Evolutionary conservation across 1,140 invertebrate genomes (phyloP).

Genomic region (Tachypleus tridentatus): DNA sequence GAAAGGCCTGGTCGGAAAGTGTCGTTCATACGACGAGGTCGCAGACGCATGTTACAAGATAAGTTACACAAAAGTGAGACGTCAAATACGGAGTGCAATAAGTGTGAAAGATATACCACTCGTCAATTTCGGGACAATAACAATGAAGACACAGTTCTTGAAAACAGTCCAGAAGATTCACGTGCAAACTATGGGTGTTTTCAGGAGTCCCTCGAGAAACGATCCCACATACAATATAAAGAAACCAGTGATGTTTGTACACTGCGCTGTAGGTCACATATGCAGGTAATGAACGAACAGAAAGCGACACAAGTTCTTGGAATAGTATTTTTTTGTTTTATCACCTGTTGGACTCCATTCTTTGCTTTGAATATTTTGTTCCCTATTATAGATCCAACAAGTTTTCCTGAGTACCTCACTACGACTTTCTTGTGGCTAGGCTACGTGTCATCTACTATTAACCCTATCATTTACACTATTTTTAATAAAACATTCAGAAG

Average conservation of each 20-base stretch:
- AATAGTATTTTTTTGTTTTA: slow-evolving; percentile 86
- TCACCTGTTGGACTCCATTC: slow-evolving; percentile 85
- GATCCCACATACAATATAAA: too few species aligned
- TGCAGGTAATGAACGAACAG: slow-evolving; percentile 48
- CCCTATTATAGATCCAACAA: slow-evolving; percentile 38
- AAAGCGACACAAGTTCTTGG: slow-evolving; percentile 87
- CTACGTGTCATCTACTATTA: slow-evolving; percentile 84
- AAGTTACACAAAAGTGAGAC: too few species aligned
- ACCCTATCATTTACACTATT: slow-evolving; percentile 60
- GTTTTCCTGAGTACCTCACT: slow-evolving; percentile 69
- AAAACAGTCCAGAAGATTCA: too few species aligned
- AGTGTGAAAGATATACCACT: too few species aligned
- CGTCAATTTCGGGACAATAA: too few species aligned
- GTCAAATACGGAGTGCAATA: too few species aligned
- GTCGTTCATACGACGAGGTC: slow-evolving; percentile 41
- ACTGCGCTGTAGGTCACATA: too few species aligned
- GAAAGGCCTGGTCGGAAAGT: slow-evolving; percentile 14
- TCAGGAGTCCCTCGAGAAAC: too few species aligned
- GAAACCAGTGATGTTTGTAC: too few species aligned
- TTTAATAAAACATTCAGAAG: slow-evolving; percentile 87
- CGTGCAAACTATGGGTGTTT: too few species aligned
- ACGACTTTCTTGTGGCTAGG: slow-evolving; percentile 57
- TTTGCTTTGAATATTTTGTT: slow-evolving; percentile 76
- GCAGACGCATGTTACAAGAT: slow-evolving; percentile 31
- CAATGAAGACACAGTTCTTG: too few species aligned